Base-by-base conservation (phyloP, 2,797 vertebrate species). In the Alca torda region DNA sequence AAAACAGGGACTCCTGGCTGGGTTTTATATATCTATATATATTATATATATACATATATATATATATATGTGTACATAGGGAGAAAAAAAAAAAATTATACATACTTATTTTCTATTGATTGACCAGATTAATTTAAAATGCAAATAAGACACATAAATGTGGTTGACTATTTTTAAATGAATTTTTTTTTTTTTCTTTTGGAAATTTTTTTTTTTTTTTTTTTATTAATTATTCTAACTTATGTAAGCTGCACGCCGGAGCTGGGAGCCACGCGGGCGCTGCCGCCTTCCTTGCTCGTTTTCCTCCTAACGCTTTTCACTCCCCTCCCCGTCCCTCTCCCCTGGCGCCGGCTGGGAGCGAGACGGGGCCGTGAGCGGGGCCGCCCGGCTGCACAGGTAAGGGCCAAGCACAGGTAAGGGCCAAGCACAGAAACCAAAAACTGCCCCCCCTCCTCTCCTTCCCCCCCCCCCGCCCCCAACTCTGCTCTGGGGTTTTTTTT, bases 61-160 rank as follows among this genome's bases (percentile, higher is more conserved):
- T 17, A 43, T 43, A 43, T 43, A 43, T 43, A 97, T 96, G 97
- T 98, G 97, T 98, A 98, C 93, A 98, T 97, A 98, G 96, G 97
- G 75, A 91, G 70, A 75, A 35, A 33, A 94, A 91, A 94, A 91
- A 95, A 89, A 85, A 97, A 98, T 85, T 98, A 98, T 98, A 98
- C 97, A 97, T 97, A 98, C 98, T 98, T 98, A 98, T 98, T 98
- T 98, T 98, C 98, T 98, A 98, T 97, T 69, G 87, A 98, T 77
- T 54, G 93, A 96, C 84, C 95, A 96, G 96, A 97, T 98, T 98
- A 98, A 98, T 98, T 98, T 98, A 98, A 98, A 95, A 91, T 69
- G 93, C 96, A 94, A 94, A 95, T 84, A 91, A 94, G 81, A 87
- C 88, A 95, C 91, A 83, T 46, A 74, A 90, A 80, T 20, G 76